Percentiles rank a stretch among this genome's conserved stretches.
Evolutionary conservation across 1,140 invertebrate genomes (phyloP).

Genomic region (Lerema accius): DNA sequence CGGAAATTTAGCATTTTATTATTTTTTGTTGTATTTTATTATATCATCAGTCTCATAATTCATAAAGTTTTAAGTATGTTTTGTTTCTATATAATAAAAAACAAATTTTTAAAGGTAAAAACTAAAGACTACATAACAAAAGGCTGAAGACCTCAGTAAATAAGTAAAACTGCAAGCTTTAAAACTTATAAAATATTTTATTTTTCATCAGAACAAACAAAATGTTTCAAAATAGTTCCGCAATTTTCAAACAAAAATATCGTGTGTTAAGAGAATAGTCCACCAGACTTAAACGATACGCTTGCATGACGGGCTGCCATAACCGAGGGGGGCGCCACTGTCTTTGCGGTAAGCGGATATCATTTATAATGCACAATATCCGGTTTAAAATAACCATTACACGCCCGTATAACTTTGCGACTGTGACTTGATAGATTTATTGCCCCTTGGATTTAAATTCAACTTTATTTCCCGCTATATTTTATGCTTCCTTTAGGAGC

Average conservation of each 20-base stretch:
- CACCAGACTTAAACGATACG: conserved; percentile 12
- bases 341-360: conserved; percentile 24
- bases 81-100: too few relatives aligned
- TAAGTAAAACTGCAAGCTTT: too few relatives aligned
- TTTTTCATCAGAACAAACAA: too few relatives aligned
- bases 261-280: conserved; percentile 7
- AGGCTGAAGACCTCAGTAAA: too few relatives aligned
- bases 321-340: conserved; percentile 18
- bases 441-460: conserved; percentile 3
- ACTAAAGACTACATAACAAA: too few relatives aligned
- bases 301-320: conserved; percentile 22
- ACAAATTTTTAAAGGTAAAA: too few relatives aligned
- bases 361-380: conserved; percentile 26
- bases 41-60: too few relatives aligned
- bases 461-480: conserved; percentile 4
- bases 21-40: too few relatives aligned
- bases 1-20: too few relatives aligned
- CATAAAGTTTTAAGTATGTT: too few relatives aligned
- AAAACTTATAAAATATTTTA: too few relatives aligned
- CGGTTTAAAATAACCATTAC: conserved; percentile 25
- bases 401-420: conserved; percentile 23
- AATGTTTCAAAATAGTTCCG: too few relatives aligned
- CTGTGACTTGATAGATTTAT: conserved; percentile 24
- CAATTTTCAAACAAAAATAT: not conserved
- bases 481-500: conserved; percentile 3